Evolutionary conservation across 2,888 invertebrate genomes (phyloP).

Genomic region (Euclidia mi): DNA sequence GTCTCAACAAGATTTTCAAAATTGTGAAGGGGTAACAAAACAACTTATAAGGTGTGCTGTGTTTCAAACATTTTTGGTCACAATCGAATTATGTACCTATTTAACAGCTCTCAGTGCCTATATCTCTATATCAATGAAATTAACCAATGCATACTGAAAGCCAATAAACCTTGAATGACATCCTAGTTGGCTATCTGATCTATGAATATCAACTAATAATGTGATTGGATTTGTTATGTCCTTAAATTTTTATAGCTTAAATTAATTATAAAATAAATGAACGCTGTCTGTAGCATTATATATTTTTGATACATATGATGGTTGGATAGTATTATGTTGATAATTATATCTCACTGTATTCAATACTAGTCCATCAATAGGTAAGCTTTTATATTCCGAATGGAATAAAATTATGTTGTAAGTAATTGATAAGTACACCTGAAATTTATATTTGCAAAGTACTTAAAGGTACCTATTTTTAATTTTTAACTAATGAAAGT

Average conservation of each 20-base stretch:
- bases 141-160: background rate
- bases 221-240: constrained; percentile 38
- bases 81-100: too few species aligned
- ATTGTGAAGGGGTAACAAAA: too few species aligned
- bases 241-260: constrained; percentile 29
- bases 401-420: constrained; percentile 51
- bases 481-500: constrained; percentile 36
- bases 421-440: constrained; percentile 53
- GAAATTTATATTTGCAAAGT: constrained; percentile 24
- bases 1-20: too few species aligned
- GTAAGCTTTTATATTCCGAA: constrained; percentile 61
- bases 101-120: too few species aligned
- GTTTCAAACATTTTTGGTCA: too few species aligned
- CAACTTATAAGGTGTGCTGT: too few species aligned
- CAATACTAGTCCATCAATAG: constrained; percentile 81
- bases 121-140: too few species aligned
- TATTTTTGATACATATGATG: constrained; percentile 60
- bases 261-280: constrained; percentile 38
- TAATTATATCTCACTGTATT: constrained; percentile 73
- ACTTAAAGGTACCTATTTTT: constrained; percentile 11
- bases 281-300: constrained; percentile 43
- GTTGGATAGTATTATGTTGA: constrained; percentile 62
- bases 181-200: background rate
- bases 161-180: background rate
- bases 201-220: constrained; percentile 2